Evolutionary conservation across 2,888 invertebrate genomes (phyloP).

Genomic region (Metallyticus violacea): DNA sequence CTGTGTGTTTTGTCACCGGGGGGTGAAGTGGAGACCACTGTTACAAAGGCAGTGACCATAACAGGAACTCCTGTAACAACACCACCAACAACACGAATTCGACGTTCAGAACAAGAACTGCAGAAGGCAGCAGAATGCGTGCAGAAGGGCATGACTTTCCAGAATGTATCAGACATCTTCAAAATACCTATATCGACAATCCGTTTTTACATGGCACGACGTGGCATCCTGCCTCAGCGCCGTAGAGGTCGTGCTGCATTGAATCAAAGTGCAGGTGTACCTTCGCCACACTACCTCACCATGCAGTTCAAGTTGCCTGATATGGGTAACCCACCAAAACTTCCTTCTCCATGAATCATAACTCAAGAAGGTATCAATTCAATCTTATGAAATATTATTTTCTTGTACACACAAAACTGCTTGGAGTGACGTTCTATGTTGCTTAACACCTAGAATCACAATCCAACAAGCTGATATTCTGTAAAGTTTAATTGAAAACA

Average conservation of each 20-base stretch:
- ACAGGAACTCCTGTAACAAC: background rate
- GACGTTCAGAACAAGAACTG: conserved; percentile 72
- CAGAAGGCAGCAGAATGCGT: conserved; percentile 83
- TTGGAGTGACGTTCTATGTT: background rate
- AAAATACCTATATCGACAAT: conserved; percentile 86
- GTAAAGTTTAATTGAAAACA: background rate
- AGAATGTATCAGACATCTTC: conserved; percentile 82
- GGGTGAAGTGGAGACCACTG: background rate
- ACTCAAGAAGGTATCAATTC: background rate
- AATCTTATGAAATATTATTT: background rate
- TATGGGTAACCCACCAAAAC: conserved; percentile 38
- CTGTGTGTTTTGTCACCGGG: conserved; percentile 16
- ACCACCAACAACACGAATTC: conserved; percentile 54
- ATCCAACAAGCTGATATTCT: background rate
- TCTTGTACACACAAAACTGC: background rate
- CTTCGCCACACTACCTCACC: conserved; percentile 57
- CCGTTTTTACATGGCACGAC: conserved; percentile 83
- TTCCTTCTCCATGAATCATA: background rate
- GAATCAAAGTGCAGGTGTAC: conserved; percentile 41
- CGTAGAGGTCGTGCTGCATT: conserved; percentile 70
- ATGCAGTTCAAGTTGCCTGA: conserved; percentile 72
- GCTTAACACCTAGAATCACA: background rate
- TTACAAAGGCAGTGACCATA: background rate
- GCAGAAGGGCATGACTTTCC: conserved; percentile 82
- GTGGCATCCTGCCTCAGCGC: conserved; percentile 75